Conservation (phyloP, 2,113 vertebrate species). For the Orcinus orca region DNA sequence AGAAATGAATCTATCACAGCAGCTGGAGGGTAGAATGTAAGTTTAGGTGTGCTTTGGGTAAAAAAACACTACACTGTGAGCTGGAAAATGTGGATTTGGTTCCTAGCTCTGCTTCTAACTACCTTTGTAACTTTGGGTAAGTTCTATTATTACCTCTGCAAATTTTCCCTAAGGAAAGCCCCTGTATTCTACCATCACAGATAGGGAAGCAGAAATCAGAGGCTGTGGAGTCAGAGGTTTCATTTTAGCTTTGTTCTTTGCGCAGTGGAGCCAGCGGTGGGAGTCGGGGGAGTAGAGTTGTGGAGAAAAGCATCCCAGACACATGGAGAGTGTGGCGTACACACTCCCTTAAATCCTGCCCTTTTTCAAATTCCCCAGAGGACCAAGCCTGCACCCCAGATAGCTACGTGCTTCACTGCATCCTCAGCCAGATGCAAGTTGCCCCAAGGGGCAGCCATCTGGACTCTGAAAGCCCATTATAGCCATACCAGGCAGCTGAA, state of each 20-base stretch:
- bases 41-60: background rate
- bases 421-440: background rate
- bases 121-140: background rate
- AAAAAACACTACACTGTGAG: background rate
- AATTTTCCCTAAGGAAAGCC: background rate
- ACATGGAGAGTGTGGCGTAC: background rate
- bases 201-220: background rate
- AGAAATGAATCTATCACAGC: background rate
- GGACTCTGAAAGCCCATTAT: slow-evolving; percentile 37
- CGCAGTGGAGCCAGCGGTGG: too few species aligned
- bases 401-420: slow-evolving; percentile 56
- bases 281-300: too few species aligned
- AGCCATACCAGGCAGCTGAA: background rate
- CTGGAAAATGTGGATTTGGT: background rate
- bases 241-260: background rate
- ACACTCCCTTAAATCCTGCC: background rate
- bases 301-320: background rate
- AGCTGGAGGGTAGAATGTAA: background rate
- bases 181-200: background rate
- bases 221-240: background rate
- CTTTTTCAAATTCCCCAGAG: background rate
- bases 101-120: background rate
- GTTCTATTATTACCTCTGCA: background rate
- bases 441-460: slow-evolving; percentile 54
- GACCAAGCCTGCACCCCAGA: background rate